These are phyloP conservation scores for Zootoca vivipara DNA, from an alignment of 2,113 vertebrate genomes.

Conservation along the genomic window DNA sequence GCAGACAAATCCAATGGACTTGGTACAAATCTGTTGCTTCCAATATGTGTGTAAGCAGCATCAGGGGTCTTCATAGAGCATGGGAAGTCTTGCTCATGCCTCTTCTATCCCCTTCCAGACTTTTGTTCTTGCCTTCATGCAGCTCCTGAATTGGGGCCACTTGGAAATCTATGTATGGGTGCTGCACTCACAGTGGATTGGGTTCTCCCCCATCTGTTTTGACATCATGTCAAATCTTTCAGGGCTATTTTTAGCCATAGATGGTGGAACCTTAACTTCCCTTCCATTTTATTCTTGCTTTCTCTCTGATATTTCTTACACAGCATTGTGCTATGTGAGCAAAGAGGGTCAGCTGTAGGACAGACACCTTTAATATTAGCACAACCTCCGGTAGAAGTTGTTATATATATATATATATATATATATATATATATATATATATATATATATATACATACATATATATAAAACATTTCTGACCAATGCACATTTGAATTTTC, in stretches of 20 bases:
- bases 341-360: constrained; percentile 53
- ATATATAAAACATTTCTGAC: too few relatives aligned
- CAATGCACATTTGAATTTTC: not conserved
- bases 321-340: constrained; percentile 64
- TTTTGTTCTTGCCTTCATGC: not conserved
- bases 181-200: too few relatives aligned
- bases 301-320: constrained; percentile 48
- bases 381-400: constrained; percentile 46
- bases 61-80: not conserved
- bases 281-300: constrained; percentile 28
- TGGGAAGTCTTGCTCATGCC: rapidly evolving
- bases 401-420: too few relatives aligned
- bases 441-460: too few relatives aligned
- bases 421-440: too few relatives aligned
- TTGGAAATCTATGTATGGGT: not conserved
- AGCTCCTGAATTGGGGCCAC: too few relatives aligned
- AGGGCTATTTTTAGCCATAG: constrained; percentile 37
- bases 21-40: not conserved
- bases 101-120: not conserved
- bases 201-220: not conserved
- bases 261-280: not conserved
- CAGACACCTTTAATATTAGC: constrained; percentile 58
- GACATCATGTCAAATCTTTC: not conserved
- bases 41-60: not conserved
- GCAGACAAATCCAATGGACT: not conserved